Evolutionary conservation across 2,113 vertebrate genomes (phyloP).

Genomic region (Oryzias melastigma): DNA sequence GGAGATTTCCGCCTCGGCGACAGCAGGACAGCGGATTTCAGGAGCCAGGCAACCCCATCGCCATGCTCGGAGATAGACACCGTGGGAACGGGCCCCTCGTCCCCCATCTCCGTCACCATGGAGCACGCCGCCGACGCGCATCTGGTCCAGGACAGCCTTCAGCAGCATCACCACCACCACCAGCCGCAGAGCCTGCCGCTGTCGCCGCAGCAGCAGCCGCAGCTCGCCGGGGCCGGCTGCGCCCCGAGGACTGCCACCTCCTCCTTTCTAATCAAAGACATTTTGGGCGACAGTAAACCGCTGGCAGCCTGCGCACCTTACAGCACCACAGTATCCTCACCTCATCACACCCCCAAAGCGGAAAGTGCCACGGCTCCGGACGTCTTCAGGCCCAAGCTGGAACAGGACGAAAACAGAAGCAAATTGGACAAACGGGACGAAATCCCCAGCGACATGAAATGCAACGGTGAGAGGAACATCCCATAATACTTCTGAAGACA

Average conservation of each 20-base stretch:
- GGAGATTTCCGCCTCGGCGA: constrained; percentile 91
- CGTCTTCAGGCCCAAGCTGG: constrained; percentile 92
- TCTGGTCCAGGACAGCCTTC: constrained; percentile 82
- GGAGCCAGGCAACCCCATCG: constrained; percentile 88
- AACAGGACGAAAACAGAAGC: constrained; percentile 89
- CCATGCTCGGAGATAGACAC: constrained; percentile 95
- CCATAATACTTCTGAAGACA: not conserved
- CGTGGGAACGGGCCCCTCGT: constrained; percentile 90
- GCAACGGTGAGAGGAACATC: constrained; percentile 86
- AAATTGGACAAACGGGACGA: constrained; percentile 94
- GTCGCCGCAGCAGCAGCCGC: constrained; percentile 66
- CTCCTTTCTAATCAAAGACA: constrained; percentile 98
- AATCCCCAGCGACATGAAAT: constrained; percentile 88
- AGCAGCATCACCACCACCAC: constrained; percentile 85
- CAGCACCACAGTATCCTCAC: constrained; percentile 93
- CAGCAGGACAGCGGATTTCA: constrained; percentile 89
- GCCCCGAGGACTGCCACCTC: constrained; percentile 94
- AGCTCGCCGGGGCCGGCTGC: constrained; percentile 83
- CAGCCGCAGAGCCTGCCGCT: constrained; percentile 64
- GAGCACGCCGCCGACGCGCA: constrained; percentile 85
- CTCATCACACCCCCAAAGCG: constrained; percentile 90
- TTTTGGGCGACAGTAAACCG: constrained; percentile 97
- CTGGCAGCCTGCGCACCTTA: constrained; percentile 97
- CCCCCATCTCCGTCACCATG: constrained; percentile 94
- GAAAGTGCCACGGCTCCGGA: constrained; percentile 85